Evolutionary conservation across 2,888 invertebrate species (phyloP), one percentile per base, ranked within the genome.

Genomic region (Leucophenga montana): DNA sequence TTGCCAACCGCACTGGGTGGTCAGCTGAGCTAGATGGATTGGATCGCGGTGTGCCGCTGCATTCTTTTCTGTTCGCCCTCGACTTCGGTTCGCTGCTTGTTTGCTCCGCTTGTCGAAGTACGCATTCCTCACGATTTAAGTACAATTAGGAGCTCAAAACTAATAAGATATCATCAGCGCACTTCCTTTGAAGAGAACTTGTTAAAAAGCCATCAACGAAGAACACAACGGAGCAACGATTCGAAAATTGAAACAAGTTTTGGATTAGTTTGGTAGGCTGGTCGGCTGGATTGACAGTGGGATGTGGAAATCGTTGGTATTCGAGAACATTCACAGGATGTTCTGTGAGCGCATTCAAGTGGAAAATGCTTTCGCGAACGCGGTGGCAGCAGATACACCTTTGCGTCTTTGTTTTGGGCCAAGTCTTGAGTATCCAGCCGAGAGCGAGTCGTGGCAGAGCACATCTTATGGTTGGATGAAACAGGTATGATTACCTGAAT

Each of bases 141-240:
- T 67, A 66, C 73, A 78, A 78, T 78, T 78, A 73, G 77, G 69
- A 71, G 67, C 44, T 66, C 61, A 68, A 70, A 72, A 53, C 78
- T 69, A 78, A 76, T 76, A 68, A 72, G 77, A 77, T 77, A 74
- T 76, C 72, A 77, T 74, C 73, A 62, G 56, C 53, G 70, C 71
- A 69, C 57, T 71, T 69, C 73, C 56, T 33, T 61, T 62, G 66
- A 72, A 65, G 62, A 48, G 66, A 74, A 71, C 71, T 78, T 73
- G 72, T 78, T 76, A 76, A 78, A 69, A 71, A 20, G 22, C 62
- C 77, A 71, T 76, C 74, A 74, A 77, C 66, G 50, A 68, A 69
- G n/a, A 20, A 18, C 16, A 62, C 59, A 54, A 13, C 46, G 62
- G 27, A 27, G 27, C 4, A n/a, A n/a, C n/a, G n/a, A 27, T 27